Percentiles rank a stretch among this genome's conserved stretches.
Evolutionary conservation across 2,113 vertebrate species (phyloP).

Genomic region (Notothenia coriiceps): DNA sequence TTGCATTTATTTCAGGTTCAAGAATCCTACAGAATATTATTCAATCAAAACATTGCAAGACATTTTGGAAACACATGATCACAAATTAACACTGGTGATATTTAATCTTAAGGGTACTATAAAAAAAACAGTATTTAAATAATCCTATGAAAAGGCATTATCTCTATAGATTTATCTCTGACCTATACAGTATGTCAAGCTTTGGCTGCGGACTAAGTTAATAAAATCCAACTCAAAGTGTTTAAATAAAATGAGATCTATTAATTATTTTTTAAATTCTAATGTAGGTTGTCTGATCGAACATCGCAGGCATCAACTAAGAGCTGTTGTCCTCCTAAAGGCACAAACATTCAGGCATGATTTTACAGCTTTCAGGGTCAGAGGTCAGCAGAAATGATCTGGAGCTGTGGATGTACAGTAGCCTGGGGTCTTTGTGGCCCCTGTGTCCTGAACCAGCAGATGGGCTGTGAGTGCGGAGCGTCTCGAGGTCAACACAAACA

Average conservation of each 20-base stretch:
- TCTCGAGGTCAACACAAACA: constrained; percentile 22
- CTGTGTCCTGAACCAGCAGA: constrained; percentile 38
- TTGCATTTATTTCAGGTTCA: neutral
- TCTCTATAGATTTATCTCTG: no score
- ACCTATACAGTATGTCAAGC: neutral
- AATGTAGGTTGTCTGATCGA: neutral
- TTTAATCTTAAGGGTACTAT: neutral
- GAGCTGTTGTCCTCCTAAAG: neutral
- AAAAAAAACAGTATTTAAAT: neutral
- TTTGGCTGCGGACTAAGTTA: neutral
- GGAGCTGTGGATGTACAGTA: neutral
- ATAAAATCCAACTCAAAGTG: neutral
- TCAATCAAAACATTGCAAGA: neutral
- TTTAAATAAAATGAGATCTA: neutral
- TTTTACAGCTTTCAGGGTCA: constrained; percentile 24
- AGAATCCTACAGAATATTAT: neutral
- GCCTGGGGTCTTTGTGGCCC: neutral
- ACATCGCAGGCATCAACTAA: constrained; percentile 8
- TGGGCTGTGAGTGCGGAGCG: constrained; percentile 9
- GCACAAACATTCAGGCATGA: neutral
- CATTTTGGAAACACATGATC: neutral
- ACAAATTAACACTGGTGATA: neutral
- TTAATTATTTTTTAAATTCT: neutral
- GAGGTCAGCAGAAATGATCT: constrained; percentile 30
- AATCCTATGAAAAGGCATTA: neutral